Percentiles rank a stretch among this genome's conserved stretches.
phyloP scores from a whole-genome alignment of 2,113 vertebrate species.

The Stegostoma tigrinum region DNA sequence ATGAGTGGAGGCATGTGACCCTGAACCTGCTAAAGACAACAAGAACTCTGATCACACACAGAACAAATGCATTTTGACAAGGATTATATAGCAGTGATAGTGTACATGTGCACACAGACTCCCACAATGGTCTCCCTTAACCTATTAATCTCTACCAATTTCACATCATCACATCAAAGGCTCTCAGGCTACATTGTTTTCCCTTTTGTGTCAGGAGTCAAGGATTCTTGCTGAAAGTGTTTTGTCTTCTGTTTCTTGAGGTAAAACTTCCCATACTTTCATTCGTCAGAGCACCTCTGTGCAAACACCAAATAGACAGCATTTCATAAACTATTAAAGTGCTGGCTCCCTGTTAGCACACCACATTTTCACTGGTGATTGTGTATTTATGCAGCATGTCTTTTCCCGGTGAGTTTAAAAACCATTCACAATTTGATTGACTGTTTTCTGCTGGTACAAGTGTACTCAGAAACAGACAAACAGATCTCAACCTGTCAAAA shows the following conservation, averaged over 20 bases:
- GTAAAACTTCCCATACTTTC: slow-evolving; percentile 13
- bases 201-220: slow-evolving; percentile 46
- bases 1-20: slow-evolving; percentile 99
- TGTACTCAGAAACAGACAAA: background rate
- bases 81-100: slow-evolving; percentile 60
- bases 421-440: slow-evolving; percentile 1
- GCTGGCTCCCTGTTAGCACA: slow-evolving; percentile 14
- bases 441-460: background rate
- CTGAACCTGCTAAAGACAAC: slow-evolving; percentile 96
- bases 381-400: background rate
- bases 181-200: slow-evolving; percentile 48
- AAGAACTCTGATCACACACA: slow-evolving; percentile 69
- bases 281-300: background rate
- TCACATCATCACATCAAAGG: slow-evolving; percentile 65
- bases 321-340: background rate
- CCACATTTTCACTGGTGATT: background rate
- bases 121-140: slow-evolving; percentile 53
- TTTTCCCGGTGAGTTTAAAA: background rate
- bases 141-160: slow-evolving; percentile 58
- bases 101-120: slow-evolving; percentile 57
- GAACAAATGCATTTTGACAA: slow-evolving; percentile 67
- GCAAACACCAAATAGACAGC: background rate
- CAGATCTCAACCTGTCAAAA: background rate
- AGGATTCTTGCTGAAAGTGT: slow-evolving; percentile 34
- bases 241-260: slow-evolving; percentile 42